Conservation (phyloP, 2,797 vertebrate species). For the Galaxias olidus region DNA sequence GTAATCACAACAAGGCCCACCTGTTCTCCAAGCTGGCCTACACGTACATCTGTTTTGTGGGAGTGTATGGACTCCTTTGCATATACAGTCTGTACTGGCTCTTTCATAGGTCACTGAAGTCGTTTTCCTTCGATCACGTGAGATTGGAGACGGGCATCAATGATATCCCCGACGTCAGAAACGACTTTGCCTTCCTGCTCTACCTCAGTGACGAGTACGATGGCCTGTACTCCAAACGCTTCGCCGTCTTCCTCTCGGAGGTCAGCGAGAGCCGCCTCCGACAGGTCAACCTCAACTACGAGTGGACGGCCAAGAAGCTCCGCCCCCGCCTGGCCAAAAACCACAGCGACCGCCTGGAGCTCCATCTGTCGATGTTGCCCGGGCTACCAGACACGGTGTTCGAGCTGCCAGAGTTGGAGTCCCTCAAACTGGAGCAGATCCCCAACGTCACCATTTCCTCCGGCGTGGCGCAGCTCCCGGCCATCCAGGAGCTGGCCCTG, state of each 20-base stretch:
- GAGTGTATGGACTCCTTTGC: constrained; percentile 83
- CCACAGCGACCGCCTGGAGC: constrained; percentile 72
- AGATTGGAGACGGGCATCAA: constrained; percentile 86
- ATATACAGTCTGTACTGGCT: constrained; percentile 91
- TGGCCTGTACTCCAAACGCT: constrained; percentile 86
- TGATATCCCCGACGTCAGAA: constrained; percentile 89
- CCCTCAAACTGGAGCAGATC: constrained; percentile 84
- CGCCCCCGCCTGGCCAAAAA: constrained; percentile 78
- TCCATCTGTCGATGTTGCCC: constrained; percentile 82
- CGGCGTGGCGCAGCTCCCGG: constrained; percentile 74
- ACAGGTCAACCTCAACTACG: constrained; percentile 88
- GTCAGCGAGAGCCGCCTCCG: constrained; percentile 86
- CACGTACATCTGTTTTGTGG: constrained; percentile 86
- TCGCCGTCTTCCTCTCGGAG: constrained; percentile 89
- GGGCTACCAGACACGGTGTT: constrained; percentile 87
- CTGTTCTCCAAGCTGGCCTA: constrained; percentile 89
- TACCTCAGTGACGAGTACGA: constrained; percentile 91
- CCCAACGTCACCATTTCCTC: constrained; percentile 80
- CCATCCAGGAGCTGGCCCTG: constrained; percentile 82
- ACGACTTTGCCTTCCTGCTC: constrained; percentile 91
- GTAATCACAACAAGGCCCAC: constrained; percentile 89
- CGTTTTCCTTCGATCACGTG: constrained; percentile 85
- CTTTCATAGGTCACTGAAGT: constrained; percentile 85
- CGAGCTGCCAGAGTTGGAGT: constrained; percentile 82
- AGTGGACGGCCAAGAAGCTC: constrained; percentile 85